Evolutionary conservation across 2,888 invertebrate genomes (phyloP), one percentile per base, ranked within the genome.

Genomic region (Phasia obesa): DNA sequence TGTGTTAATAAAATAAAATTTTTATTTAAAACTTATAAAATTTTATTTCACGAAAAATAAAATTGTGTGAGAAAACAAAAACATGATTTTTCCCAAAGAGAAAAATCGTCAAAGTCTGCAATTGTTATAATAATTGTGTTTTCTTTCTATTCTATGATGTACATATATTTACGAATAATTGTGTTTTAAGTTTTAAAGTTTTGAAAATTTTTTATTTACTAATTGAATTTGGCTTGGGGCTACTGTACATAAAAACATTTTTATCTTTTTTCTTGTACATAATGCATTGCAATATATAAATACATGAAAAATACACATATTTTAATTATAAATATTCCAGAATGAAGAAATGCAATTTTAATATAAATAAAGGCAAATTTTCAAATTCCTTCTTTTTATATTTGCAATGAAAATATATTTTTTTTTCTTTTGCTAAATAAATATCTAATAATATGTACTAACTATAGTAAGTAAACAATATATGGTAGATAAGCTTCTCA

Each of bases 401-500:
- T 71, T 57, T 75, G 51, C 2, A 44, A 19, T 17, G 23, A 79
- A 75, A 53, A 53, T 57, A 62, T 21, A 69, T 74, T 65, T 71
- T 47, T 62, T n/a, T 59, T 75, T 79, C 27, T 49, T 73, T 75
- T 62, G 79, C 75, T 62, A 75, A 60, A 42, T 35, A 49, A 51
- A 57, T 31, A 73, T 53, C 15, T 71, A 69, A 67, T 42, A 69
- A 53, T 53, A 73, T 47, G 44, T 70, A 19, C 19, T 42, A 51
- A 51, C 67, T 67, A 19, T 49, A 60, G 25, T 23, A 60, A 60
- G 44, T n/a, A 76, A 51, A 51, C 27, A 51, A 67, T 49, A 35
- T 59, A 70, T 59, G 51, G 65, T 83, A 83, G 65, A 71, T 83
- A 83, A 83, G 83, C 83, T 83, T 79, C 79, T 79, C 51, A 67